Evolutionary conservation across 2,113 vertebrate genomes (phyloP).

Genomic region (Seriola quinqueradiata): DNA sequence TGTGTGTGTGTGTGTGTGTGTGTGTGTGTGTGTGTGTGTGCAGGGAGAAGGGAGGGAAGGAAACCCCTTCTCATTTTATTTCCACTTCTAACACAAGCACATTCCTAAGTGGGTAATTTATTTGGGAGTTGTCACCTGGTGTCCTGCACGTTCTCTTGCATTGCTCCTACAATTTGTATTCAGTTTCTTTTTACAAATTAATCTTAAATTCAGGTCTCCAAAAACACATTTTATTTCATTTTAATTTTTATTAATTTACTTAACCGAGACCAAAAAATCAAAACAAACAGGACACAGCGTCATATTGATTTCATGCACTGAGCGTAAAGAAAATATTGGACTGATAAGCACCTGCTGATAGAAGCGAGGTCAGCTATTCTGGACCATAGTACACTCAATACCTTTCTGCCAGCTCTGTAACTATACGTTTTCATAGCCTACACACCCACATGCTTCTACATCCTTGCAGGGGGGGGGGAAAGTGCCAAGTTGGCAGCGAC

Average conservation of each 20-base stretch:
- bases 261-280: background rate
- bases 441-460: slow-evolving; percentile 42
- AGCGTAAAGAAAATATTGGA: slow-evolving; percentile 32
- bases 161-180: background rate
- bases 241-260: background rate
- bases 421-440: slow-evolving; percentile 44
- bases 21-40: slow-evolving; percentile 12
- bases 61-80: slow-evolving; percentile 20
- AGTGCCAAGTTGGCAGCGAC: slow-evolving; percentile 56
- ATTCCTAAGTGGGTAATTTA: slow-evolving; percentile 42
- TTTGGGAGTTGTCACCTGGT: slow-evolving; percentile 30
- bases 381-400: slow-evolving; percentile 49
- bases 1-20: slow-evolving; percentile 20
- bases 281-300: background rate
- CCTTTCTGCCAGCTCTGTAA: slow-evolving; percentile 46
- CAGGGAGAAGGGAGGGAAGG: background rate
- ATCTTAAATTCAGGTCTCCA: background rate
- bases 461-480: slow-evolving; percentile 12
- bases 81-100: slow-evolving; percentile 35
- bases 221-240: background rate
- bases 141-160: slow-evolving; percentile 7
- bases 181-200: background rate
- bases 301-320: background rate
- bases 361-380: slow-evolving; percentile 63
- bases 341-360: slow-evolving; percentile 50